These are phyloP conservation scores for Graptemys geographica DNA, from an alignment of 2,797 vertebrate genomes.

Conservation along the genomic window DNA sequence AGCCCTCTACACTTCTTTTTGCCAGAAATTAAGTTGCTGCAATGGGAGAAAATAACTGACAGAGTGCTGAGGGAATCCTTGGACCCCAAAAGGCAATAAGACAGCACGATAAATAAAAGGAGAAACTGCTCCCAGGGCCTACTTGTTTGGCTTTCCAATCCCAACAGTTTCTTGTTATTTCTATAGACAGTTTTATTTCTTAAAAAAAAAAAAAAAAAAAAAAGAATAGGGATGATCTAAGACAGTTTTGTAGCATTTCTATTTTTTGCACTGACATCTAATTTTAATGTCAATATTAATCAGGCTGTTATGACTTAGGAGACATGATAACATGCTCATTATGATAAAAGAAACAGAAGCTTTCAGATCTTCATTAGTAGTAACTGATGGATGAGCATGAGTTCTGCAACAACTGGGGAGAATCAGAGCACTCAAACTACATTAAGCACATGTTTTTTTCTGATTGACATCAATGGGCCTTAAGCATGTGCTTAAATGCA, in stretches of 20 bases:
- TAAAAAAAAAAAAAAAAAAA: neutral
- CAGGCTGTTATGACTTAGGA: neutral
- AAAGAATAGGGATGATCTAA: neutral
- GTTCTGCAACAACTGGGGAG: rapidly evolving
- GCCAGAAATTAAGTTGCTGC: neutral
- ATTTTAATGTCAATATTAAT: neutral
- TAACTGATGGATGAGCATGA: neutral
- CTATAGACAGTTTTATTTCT: neutral
- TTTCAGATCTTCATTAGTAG: neutral
- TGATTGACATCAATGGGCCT: neutral
- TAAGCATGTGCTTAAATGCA: neutral
- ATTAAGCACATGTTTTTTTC: neutral
- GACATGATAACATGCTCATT: neutral
- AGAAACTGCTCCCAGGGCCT: neutral
- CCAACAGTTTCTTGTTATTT: neutral
- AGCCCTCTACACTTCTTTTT: neutral
- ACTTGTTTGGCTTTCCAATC: neutral
- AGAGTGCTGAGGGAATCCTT: neutral
- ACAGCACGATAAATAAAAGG: neutral
- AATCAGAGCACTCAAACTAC: neutral
- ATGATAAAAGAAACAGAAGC: neutral
- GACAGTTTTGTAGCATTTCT: neutral
- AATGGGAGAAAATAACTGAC: neutral
- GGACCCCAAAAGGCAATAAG: neutral
- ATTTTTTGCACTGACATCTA: neutral